Base-by-base conservation (phyloP, 37 sponge, comb jelly and placozoan species). In the Bolinopsis microptera region DNA sequence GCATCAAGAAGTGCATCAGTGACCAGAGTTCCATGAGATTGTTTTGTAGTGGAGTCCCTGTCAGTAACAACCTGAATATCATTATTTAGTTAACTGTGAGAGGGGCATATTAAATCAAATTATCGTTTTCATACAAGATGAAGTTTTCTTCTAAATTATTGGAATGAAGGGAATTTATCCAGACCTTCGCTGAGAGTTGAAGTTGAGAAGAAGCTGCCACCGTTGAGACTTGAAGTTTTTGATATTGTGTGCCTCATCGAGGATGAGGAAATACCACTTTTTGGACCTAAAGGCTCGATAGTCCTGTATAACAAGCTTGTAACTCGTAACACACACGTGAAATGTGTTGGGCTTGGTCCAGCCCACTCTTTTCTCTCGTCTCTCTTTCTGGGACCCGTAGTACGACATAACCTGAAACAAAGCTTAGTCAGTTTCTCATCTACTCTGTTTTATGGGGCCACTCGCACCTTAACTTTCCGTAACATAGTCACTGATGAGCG, bases 1-100 rank as follows among this genome's bases (percentile, higher is more conserved):
- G 99, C 99, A 99, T 99, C 69, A 99, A 96, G 94, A 99, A 99
- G 94, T 99, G 99, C 99, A 99, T 99, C 37, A 99, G 96, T 21
- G 99, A 97, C 99, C 99, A 99, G 68, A 99, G 94, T 93, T 99
- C 99, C 99, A 99, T 99, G 39, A 99, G 92, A 92, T 94, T 96
- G 94, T 99, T 99, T 95, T 99, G 99, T 24, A 99, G 94, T 0
- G 99, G 99, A 0, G 99, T 99, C 69, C 99, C 99, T 0, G 97
- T 99, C n/a, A 99, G 95, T 8, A 99, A 94, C 67, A 99, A 95
- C 23, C 82, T 80, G 82, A 31, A 13, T 48, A 48, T 48, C 5
- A 48, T 48, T 48, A 48, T 13, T 18, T 48, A 5, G 61, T 13
- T 48, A 13, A 48, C 5, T 48, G 61, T 5, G 61, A 13, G 61